These are phyloP conservation scores for Turritopsis dohrnii DNA, from an alignment of 30 jellyfish, hydroid and myxozoan species.

Conservation along the genomic window DNA sequence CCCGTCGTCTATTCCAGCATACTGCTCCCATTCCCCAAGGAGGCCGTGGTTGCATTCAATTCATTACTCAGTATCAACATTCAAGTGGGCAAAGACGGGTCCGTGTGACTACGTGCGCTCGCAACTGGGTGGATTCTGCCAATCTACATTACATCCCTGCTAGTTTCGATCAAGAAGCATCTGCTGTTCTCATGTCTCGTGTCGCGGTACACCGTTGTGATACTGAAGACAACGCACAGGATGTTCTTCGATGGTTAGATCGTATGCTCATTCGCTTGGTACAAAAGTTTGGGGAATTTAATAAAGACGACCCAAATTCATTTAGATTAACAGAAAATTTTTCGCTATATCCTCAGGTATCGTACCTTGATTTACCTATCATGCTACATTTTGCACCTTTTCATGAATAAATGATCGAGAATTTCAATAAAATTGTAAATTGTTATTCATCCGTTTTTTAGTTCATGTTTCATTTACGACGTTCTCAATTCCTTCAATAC, in stretches of 20 bases:
- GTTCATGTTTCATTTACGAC: constrained; percentile 98
- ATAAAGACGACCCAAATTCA: constrained; percentile 78
- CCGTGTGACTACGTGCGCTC: constrained; percentile 98
- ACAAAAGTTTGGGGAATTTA: constrained; percentile 88
- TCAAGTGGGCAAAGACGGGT: constrained; percentile 90
- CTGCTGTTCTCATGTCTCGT: constrained; percentile 98
- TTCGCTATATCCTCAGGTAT: constrained; percentile 97
- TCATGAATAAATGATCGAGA: background rate
- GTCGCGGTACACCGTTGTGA: constrained; percentile 98
- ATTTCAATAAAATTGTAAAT: background rate
- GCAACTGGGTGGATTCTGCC: constrained; percentile 98
- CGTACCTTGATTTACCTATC: background rate
- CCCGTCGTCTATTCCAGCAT: constrained; percentile 39
- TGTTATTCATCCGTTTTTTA: constrained; percentile 17
- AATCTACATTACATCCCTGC: constrained; percentile 74
- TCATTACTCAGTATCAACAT: constrained; percentile 93
- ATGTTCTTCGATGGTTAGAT: constrained; percentile 95
- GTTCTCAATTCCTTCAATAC: constrained; percentile 94
- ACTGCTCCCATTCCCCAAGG: constrained; percentile 99
- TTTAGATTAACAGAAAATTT: constrained; percentile 87
- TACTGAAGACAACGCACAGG: constrained; percentile 93
- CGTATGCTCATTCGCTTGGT: constrained; percentile 86
- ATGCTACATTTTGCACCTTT: background rate
- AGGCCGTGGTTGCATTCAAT: constrained; percentile 96
- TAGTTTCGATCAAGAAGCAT: constrained; percentile 98